Percentiles rank a stretch among this genome's conserved stretches.
phyloP scores from a whole-genome alignment of 2,888 invertebrate species.

The Ochlodes sylvanus region DNA sequence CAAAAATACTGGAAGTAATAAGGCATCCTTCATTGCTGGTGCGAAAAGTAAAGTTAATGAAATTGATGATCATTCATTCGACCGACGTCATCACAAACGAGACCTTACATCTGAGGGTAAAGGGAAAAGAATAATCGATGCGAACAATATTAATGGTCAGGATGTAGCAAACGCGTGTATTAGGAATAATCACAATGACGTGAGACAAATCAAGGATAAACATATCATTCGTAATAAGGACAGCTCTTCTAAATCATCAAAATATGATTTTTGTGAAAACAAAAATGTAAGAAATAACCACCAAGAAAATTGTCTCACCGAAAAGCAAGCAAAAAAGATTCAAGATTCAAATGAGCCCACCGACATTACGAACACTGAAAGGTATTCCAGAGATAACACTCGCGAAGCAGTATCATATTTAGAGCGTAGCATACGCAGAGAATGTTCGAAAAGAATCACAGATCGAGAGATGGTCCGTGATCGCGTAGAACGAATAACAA shows the following conservation, averaged over 20 bases:
- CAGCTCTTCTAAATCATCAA: not conserved
- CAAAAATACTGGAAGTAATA: not conserved
- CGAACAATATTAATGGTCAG: too few relatives aligned
- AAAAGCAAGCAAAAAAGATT: not conserved
- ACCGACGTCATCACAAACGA: not conserved
- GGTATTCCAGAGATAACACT: not conserved
- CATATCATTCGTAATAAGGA: conserved; percentile 11
- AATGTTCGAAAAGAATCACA: too few relatives aligned
- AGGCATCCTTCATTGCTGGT: not conserved
- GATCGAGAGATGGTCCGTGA: too few relatives aligned
- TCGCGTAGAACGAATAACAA: too few relatives aligned
- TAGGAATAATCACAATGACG: not conserved
- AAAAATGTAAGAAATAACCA: not conserved
- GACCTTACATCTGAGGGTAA: not conserved
- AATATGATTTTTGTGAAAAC: not conserved
- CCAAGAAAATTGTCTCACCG: too few relatives aligned
- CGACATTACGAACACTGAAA: conserved; percentile 1
- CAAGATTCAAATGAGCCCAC: not conserved
- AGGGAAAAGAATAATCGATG: not conserved
- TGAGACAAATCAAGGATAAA: conserved; percentile 10
- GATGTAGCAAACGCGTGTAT: not conserved
- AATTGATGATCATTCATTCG: not conserved
- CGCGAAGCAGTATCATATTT: not conserved
- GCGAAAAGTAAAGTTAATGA: not conserved
- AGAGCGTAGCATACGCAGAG: too few relatives aligned